phyloP scores from a whole-genome alignment of 2,888 invertebrate genomes.

The Elegia similella region DNA sequence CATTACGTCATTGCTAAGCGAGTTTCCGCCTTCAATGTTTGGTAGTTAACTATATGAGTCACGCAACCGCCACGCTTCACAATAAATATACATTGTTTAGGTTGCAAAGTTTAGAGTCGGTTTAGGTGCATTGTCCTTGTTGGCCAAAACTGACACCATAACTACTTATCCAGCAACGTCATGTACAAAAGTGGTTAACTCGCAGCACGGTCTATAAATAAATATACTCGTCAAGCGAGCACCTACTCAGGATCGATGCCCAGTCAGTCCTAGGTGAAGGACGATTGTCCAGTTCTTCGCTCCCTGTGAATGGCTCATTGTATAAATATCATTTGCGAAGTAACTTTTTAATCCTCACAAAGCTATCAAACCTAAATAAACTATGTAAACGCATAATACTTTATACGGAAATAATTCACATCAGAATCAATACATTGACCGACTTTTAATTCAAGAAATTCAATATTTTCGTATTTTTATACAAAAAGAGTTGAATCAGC shows the following conservation, averaged over 20 bases:
- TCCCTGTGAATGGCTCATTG: conserved; percentile 48
- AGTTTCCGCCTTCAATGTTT: conserved; percentile 78
- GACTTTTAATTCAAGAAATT: conserved; percentile 21
- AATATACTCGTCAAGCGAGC: conserved; percentile 68
- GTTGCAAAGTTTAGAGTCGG: conserved; percentile 18
- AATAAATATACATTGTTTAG: conserved; percentile 48
- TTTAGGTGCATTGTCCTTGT: conserved; percentile 49
- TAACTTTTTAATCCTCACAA: not conserved
- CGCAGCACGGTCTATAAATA: conserved; percentile 67
- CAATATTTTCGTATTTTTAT: conserved; percentile 25
- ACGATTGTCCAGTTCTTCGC: conserved; percentile 66
- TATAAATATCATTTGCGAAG: conserved; percentile 23
- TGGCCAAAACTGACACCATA: conserved; percentile 26
- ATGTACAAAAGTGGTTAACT: conserved; percentile 23
- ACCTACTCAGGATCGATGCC: conserved; percentile 67
- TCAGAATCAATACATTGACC: not conserved
- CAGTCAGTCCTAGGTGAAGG: conserved; percentile 73
- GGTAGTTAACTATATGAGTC: conserved; percentile 74
- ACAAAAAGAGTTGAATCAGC: conserved; percentile 60
- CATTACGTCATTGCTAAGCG: conserved; percentile 76
- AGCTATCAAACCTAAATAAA: not conserved
- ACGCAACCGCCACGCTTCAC: conserved; percentile 66
- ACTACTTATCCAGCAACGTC: conserved; percentile 2
- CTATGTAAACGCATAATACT: not conserved
- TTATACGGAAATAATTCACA: not conserved